Evolutionary conservation across 2,888 invertebrate species (phyloP), one percentile per base, ranked within the genome.

Genomic region (Drosophila niveifrons): DNA sequence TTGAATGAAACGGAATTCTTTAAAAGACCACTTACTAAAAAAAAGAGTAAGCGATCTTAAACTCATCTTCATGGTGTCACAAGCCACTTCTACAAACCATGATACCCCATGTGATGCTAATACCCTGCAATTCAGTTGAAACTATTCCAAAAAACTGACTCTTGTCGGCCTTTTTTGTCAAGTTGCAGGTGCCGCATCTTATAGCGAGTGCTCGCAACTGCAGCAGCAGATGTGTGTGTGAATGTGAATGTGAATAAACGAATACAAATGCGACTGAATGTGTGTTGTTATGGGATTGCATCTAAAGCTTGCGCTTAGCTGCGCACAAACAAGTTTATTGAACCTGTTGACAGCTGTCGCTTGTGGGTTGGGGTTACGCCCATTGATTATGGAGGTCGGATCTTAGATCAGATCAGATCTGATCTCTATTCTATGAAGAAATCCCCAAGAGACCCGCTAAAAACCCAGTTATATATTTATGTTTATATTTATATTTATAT

Each of bases 301-400:
- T 53, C 43, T 64, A 53, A 78, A 61, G 67, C 53, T 65, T 46
- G 47, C 47, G 53, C 47, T 62, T 43, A 55, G 17, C 31, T 31
- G 17, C 23, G 43, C 67, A 63, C 59, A 75, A 83, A 83, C 88
- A 68, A 83, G 83, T 83, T 83, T 83, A 87, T 87, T 83, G 83
- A 89, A 83, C 83, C 89, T 83, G 84, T 72, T 69, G 71, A 48
- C 64, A 77, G 59, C 50, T 69, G 77, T 65, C 61, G 64, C 57
- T 39, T 23, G 10, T 17, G 48, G 31, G 47, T 29, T 61, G 67
- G 56, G 59, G 48, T 64, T 62, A 70, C 57, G 53, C 50, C 51
- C 41, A 57, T 62, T 58, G 41, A 36, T 71, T 55, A 44, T 72
- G 68, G 68, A 72, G 72, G 75, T 58, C 71, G 64, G 28, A 46